Percentiles rank a stretch among this genome's conserved stretches.
Evolutionary conservation across 2,888 invertebrate genomes (phyloP).

Genomic region (Rutpela maculata): DNA sequence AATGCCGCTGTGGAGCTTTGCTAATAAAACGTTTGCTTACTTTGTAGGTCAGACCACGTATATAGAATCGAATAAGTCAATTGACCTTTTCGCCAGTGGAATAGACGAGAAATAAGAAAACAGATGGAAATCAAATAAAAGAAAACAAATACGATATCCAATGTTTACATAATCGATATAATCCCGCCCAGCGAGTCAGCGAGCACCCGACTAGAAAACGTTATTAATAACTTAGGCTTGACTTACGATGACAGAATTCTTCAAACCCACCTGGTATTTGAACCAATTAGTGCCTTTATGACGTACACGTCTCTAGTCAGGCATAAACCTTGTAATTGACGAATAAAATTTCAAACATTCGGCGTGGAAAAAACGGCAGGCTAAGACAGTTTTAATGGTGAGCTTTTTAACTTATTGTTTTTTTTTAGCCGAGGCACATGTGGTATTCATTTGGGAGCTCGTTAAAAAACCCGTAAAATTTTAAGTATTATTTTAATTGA

Average conservation of each 20-base stretch:
- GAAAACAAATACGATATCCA: conserved; percentile 43
- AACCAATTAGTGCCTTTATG: conserved; percentile 41
- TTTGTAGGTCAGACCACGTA: conserved; percentile 39
- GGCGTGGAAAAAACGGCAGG: conserved; percentile 32
- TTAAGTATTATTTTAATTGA: conserved; percentile 62
- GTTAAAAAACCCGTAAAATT: conserved; percentile 55
- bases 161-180: conserved; percentile 42
- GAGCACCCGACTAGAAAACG: not conserved
- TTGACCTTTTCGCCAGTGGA: conserved; percentile 41
- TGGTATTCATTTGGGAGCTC: conserved; percentile 44
- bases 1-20: not conserved
- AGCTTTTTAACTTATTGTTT: conserved; percentile 21
- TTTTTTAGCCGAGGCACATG: conserved; percentile 43
- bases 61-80: conserved; percentile 41
- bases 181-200: conserved; percentile 29
- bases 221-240: conserved; percentile 34
- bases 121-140: conserved; percentile 44
- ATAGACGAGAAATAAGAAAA: conserved; percentile 35
- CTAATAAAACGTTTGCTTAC: conserved; percentile 22
- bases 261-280: conserved; percentile 35
- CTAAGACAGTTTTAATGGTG: conserved; percentile 38
- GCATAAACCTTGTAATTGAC: conserved; percentile 50
- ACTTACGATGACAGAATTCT: conserved; percentile 19
- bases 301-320: conserved; percentile 34
- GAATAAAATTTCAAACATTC: conserved; percentile 52